Conservation (phyloP, 2,888 invertebrate species). For the Sarcophaga caerulescens region DNA sequence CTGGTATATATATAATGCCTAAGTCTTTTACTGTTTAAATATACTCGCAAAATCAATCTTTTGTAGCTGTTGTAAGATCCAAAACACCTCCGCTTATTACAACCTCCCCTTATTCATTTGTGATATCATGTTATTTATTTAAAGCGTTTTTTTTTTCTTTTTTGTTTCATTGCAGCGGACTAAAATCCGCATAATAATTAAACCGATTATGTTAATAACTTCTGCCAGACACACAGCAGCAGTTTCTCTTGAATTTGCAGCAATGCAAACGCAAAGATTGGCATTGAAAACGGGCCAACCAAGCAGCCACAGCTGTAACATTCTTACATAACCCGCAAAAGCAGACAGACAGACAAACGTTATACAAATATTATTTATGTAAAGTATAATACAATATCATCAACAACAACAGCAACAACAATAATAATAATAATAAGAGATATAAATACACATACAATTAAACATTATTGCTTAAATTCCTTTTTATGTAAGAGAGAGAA, state of each 20-base stretch:
- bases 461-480: no score
- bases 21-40: no score
- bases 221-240: conserved; percentile 5
- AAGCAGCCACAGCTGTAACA: not conserved
- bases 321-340: not conserved
- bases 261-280: not conserved
- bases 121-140: no score
- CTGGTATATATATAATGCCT: no score
- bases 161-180: no score
- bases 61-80: no score
- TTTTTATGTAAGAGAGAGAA: no score
- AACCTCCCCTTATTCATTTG: no score
- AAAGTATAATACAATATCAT: not conserved
- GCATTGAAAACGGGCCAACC: not conserved
- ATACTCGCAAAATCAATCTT: no score
- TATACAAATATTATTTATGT: conserved; percentile 21
- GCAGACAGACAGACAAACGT: conserved; percentile 21
- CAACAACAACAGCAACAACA: not conserved
- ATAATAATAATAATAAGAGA: not conserved
- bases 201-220: conserved; percentile 59
- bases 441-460: not conserved
- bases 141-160: no score
- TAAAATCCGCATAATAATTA: conserved; percentile 37
- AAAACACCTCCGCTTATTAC: no score
- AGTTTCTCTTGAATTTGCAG: not conserved